These are phyloP conservation scores for Notechis scutatus DNA, from an alignment of 2,113 vertebrate species.

Conservation along the genomic window DNA sequence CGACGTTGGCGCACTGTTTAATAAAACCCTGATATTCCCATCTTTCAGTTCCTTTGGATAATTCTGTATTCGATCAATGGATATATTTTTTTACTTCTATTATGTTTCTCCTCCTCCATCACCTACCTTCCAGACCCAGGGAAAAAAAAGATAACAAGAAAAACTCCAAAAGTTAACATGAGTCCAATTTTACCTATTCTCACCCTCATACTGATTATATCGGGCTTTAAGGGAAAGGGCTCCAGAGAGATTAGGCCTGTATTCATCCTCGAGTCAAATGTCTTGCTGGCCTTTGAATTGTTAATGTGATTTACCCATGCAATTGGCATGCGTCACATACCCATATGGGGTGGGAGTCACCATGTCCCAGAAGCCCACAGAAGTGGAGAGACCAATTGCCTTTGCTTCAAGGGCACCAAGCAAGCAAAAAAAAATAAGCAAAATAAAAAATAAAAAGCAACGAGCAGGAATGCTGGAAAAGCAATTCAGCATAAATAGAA, in stretches of 20 bases:
- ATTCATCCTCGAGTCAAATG: neutral
- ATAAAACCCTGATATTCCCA: neutral
- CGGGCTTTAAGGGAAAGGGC: neutral
- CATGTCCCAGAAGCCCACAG: conserved; percentile 10
- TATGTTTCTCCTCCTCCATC: neutral
- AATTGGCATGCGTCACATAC: neutral
- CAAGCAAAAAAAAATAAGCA: neutral
- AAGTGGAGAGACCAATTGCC: conserved; percentile 12
- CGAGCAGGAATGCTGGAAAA: neutral
- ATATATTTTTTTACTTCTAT: neutral
- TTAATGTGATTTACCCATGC: neutral
- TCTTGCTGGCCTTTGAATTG: neutral
- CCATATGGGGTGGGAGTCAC: conserved; percentile 14
- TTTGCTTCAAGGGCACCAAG: neutral
- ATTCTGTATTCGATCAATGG: neutral
- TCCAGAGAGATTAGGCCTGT: neutral
- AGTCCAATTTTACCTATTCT: neutral
- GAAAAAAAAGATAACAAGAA: neutral
- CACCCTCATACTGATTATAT: neutral
- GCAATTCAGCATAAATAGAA: accelerated
- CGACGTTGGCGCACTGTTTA: neutral
- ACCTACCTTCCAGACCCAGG: neutral
- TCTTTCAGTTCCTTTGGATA: neutral
- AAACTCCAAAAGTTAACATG: neutral
- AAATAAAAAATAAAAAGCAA: neutral